Percentiles rank a stretch among this genome's conserved stretches.
Conservation (phyloP, 92 coral and sea anemone genomes). For the Epizoanthus ramosus region DNA sequence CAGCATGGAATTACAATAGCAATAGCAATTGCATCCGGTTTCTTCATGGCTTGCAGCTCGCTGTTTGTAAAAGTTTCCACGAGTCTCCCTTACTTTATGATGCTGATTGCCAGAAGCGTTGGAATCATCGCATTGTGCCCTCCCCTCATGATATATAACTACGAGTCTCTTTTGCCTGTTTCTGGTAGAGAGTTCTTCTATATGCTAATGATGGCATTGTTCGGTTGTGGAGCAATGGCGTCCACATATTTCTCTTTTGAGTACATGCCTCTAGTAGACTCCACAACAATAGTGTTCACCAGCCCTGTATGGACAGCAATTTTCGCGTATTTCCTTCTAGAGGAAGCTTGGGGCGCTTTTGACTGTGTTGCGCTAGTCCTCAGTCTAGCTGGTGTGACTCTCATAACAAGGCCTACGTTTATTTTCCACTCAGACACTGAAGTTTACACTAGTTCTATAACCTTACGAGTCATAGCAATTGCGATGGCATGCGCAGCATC, state of each 20-base stretch:
- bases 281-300: slow-evolving; percentile 5
- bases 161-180: background rate
- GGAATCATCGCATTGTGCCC: background rate
- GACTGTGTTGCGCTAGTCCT: background rate
- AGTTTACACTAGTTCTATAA: background rate
- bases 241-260: background rate
- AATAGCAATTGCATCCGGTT: slow-evolving; percentile 25
- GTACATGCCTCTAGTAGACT: slow-evolving; percentile 7
- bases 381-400: background rate
- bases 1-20: background rate
- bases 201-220: background rate
- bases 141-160: background rate
- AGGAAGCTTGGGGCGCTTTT: background rate
- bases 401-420: slow-evolving; percentile 2
- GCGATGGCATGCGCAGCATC: background rate
- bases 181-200: background rate
- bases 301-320: slow-evolving; percentile 12
- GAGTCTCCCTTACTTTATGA: slow-evolving; percentile 5
- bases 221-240: slow-evolving; percentile 18
- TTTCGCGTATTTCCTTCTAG: background rate
- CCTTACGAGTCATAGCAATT: background rate
- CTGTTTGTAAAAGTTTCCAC: slow-evolving; percentile 5
- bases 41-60: slow-evolving; percentile 20
- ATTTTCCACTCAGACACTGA: background rate
- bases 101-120: slow-evolving; percentile 20